Evolutionary conservation across 2,888 invertebrate genomes (phyloP).

Genomic region (Drosophila rubida): DNA sequence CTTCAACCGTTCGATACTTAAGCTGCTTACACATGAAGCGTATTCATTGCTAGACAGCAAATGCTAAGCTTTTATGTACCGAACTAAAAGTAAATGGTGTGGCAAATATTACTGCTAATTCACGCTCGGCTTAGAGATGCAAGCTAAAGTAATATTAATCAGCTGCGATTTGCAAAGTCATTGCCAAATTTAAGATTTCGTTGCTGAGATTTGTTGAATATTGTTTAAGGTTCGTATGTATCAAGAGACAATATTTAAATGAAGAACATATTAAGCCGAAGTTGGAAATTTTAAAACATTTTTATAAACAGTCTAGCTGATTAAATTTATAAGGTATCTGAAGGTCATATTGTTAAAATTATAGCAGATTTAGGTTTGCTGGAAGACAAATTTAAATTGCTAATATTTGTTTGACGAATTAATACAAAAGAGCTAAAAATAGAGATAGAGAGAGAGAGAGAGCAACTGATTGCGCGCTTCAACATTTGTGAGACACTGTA

Average conservation of each 20-base stretch:
- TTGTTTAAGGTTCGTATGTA: no score
- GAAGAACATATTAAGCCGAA: no score
- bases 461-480: neutral
- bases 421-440: neutral
- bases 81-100: neutral
- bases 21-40: neutral
- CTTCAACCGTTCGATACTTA: slow-evolving; percentile 1
- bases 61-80: neutral
- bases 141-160: neutral
- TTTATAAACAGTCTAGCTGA: no score
- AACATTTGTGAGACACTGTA: neutral
- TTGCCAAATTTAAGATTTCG: no score
- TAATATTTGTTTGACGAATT: neutral
- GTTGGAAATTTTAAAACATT: no score
- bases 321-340: neutral
- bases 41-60: neutral
- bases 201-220: no score
- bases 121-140: neutral
- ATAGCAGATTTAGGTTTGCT: neutral
- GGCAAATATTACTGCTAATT: neutral
- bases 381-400: neutral
- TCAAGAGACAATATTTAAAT: no score
- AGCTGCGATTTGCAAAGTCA: no score
- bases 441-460: no score
- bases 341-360: neutral